These are phyloP conservation scores for Camponotus vicinus DNA, from an alignment of 1,140 invertebrate species.

Conservation along the genomic window DNA sequence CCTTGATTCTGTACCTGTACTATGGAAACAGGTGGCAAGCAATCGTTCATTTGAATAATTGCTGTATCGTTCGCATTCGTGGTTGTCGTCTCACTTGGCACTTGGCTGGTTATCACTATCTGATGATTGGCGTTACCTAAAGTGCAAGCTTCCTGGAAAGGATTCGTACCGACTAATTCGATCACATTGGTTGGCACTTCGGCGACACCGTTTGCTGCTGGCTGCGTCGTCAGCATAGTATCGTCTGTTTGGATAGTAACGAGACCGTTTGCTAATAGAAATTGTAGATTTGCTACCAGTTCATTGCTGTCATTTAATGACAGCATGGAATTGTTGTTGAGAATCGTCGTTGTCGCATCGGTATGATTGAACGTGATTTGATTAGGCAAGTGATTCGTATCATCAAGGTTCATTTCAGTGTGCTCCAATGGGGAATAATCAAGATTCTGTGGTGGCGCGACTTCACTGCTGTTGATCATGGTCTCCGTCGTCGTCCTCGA, in stretches of 20 bases:
- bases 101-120: slow-evolving; percentile 53
- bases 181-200: slow-evolving; percentile 45
- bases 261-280: slow-evolving; percentile 78
- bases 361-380: slow-evolving; percentile 78
- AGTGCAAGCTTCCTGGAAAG: slow-evolving; percentile 41
- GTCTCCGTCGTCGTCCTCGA: neutral
- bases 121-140: slow-evolving; percentile 20
- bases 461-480: slow-evolving; percentile 13
- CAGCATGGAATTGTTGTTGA: slow-evolving; percentile 75
- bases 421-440: slow-evolving; percentile 67
- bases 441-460: slow-evolving; percentile 2
- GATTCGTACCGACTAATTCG: slow-evolving; percentile 52
- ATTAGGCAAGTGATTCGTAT: slow-evolving; percentile 58
- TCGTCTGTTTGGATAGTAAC: slow-evolving; percentile 81
- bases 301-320: slow-evolving; percentile 79
- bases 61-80: neutral
- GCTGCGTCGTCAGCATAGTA: slow-evolving; percentile 62
- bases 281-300: slow-evolving; percentile 80
- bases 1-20: slow-evolving; percentile 46
- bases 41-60: slow-evolving; percentile 66
- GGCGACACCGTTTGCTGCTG: neutral
- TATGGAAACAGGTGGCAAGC: slow-evolving; percentile 51
- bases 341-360: slow-evolving; percentile 63
- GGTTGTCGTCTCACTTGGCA: neutral
- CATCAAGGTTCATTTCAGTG: slow-evolving; percentile 70